Evolutionary conservation across 1,140 invertebrate species (phyloP).

Genomic region (Halesus radiatus): DNA sequence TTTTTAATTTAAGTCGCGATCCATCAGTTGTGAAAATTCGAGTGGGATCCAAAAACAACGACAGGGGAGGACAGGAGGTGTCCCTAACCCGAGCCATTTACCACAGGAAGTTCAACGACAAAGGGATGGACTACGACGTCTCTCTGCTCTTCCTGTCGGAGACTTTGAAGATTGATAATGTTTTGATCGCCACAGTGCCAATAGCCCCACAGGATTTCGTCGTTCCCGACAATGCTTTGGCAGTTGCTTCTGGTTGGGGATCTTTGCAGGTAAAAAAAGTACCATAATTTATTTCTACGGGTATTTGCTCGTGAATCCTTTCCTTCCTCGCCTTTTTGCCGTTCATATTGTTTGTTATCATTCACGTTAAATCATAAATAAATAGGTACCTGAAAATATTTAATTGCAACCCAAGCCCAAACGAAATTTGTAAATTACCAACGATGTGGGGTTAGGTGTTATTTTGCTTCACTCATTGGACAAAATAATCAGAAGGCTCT

Average conservation of each 20-base stretch:
- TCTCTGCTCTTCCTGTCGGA: not conserved
- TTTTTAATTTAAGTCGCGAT: constrained; percentile 1
- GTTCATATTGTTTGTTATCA: too few relatives aligned
- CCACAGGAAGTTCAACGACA: not conserved
- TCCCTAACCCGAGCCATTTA: not conserved
- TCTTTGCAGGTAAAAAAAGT: not conserved
- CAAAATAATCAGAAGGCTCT: too few relatives aligned
- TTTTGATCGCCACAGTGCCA: not conserved
- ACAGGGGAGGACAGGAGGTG: not conserved
- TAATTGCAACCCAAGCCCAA: too few relatives aligned
- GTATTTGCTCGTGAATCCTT: too few relatives aligned
- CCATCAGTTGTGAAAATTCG: not conserved
- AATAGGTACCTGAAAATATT: too few relatives aligned
- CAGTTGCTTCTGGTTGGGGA: constrained; percentile 4
- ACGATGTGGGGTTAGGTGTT: too few relatives aligned
- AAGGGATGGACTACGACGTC: not conserved
- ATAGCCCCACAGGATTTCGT: not conserved
- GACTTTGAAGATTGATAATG: not conserved
- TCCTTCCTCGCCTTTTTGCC: too few relatives aligned
- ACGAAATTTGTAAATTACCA: too few relatives aligned
- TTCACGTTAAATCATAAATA: too few relatives aligned
- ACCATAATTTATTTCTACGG: too few relatives aligned
- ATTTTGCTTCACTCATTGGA: too few relatives aligned
- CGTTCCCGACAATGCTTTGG: not conserved
- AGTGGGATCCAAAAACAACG: not conserved